Conservation (phyloP, 1,140 invertebrate species). For the Branchinecta lynchi region DNA sequence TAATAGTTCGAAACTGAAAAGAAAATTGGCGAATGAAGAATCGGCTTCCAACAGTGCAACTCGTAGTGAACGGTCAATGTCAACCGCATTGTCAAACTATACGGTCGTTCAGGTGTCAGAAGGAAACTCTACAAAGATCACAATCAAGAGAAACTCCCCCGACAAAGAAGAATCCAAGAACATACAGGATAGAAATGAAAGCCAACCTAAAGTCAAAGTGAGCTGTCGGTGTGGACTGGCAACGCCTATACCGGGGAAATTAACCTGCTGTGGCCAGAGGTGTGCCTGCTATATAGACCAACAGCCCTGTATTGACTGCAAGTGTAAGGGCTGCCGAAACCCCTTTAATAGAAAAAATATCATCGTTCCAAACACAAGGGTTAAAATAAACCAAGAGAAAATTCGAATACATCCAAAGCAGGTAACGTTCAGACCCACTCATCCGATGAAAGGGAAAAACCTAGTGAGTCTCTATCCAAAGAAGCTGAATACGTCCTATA, state of each 20-base stretch:
- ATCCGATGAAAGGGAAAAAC: too few species aligned
- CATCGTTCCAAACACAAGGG: neutral
- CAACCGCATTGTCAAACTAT: constrained; percentile 35
- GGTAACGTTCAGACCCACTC: neutral
- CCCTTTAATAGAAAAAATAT: constrained; percentile 41
- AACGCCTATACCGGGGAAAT: constrained; percentile 63
- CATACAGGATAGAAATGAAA: too few species aligned
- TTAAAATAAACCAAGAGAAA: neutral
- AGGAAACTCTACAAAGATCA: constrained; percentile 49
- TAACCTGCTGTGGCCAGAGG: constrained; percentile 79
- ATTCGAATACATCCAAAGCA: neutral
- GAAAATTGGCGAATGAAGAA: neutral
- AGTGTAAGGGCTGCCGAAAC: constrained; percentile 78
- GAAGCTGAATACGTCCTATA: neutral
- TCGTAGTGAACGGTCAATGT: neutral
- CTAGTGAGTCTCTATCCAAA: too few species aligned
- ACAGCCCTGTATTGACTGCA: constrained; percentile 69
- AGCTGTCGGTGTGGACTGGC: constrained; percentile 82
- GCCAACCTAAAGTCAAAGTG: neutral
- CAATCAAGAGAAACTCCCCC: constrained; percentile 53
- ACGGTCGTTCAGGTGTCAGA: constrained; percentile 35
- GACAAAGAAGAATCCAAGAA: constrained; percentile 15
- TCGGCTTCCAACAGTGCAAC: constrained; percentile 12
- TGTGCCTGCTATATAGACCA: constrained; percentile 81
- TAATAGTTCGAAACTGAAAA: constrained; percentile 44